Evolutionary conservation across 2,888 invertebrate species (phyloP).

Genomic region (Hirtodrosophila histrioides): DNA sequence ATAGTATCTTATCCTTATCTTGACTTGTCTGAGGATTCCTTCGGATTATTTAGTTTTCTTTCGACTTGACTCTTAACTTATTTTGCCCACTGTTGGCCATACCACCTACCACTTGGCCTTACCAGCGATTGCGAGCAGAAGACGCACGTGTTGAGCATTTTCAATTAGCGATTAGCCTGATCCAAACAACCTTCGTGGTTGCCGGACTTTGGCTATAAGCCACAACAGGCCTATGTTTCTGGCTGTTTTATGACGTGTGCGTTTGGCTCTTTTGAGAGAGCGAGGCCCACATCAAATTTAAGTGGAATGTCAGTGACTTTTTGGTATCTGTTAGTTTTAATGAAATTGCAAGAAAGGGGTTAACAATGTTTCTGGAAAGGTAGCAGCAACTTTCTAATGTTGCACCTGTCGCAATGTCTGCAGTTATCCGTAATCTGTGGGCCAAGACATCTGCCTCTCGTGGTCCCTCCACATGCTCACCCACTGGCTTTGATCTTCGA

Average conservation of each 20-base stretch:
- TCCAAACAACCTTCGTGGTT: slow-evolving; percentile 35
- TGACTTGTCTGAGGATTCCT: background rate
- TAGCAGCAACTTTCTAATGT: slow-evolving; percentile 43
- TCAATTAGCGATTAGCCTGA: slow-evolving; percentile 65
- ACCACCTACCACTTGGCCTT: slow-evolving; percentile 5
- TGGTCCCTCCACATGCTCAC: slow-evolving; percentile 14
- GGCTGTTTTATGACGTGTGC: slow-evolving; percentile 58
- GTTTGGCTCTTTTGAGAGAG: slow-evolving; percentile 1
- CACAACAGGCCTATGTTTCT: slow-evolving; percentile 13
- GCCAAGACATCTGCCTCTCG: slow-evolving; percentile 37
- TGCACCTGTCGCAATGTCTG: slow-evolving; percentile 51
- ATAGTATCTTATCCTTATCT: too few relatives aligned
- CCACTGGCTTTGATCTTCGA: slow-evolving; percentile 68
- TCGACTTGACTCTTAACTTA: slow-evolving; percentile 19
- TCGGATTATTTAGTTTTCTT: background rate
- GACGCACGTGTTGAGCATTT: slow-evolving; percentile 70
- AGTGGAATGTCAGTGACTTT: slow-evolving; percentile 46
- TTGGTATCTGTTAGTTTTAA: slow-evolving; percentile 45
- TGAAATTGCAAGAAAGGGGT: slow-evolving; percentile 53
- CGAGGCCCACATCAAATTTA: slow-evolving; percentile 13
- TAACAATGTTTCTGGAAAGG: slow-evolving; percentile 36
- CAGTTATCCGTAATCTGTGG: slow-evolving; percentile 21
- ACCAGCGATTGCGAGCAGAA: slow-evolving; percentile 52
- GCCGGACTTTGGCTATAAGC: slow-evolving; percentile 41
- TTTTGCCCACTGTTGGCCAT: slow-evolving; percentile 48